Evolutionary conservation across 2,113 vertebrate genomes (phyloP).

Genomic region (Andinoacara biseriatus): DNA sequence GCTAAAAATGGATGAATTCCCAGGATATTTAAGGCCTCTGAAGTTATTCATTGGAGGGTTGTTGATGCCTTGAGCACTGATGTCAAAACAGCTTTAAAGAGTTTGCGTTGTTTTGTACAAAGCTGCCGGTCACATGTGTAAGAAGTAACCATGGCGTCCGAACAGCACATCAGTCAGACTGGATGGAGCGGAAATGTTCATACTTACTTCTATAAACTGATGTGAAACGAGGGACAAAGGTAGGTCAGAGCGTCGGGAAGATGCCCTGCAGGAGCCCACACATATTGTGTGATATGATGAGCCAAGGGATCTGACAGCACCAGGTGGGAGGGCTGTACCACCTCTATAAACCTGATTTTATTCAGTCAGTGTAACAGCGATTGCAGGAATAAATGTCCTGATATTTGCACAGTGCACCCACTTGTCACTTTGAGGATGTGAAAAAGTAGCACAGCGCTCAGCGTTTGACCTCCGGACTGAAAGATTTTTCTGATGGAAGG

Average conservation of each 20-base stretch:
- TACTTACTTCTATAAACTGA: not conserved
- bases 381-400: slow-evolving; percentile 24
- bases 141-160: not conserved
- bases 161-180: not conserved
- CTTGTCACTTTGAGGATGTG: slow-evolving; percentile 31
- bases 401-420: slow-evolving; percentile 46
- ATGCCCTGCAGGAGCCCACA: slow-evolving; percentile 15
- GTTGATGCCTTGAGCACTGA: not conserved
- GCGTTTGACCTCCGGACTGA: slow-evolving; percentile 36
- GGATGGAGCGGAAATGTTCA: not conserved
- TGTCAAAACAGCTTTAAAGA: not conserved
- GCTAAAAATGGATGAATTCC: not conserved
- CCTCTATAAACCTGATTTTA: slow-evolving; percentile 34
- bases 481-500: slow-evolving; percentile 50
- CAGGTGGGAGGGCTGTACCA: slow-evolving; percentile 27
- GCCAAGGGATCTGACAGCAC: slow-evolving; percentile 12
- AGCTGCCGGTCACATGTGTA: not conserved
- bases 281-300: slow-evolving; percentile 35
- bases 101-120: not conserved
- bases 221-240: slow-evolving; percentile 24
- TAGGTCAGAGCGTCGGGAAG: slow-evolving; percentile 20
- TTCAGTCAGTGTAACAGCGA: slow-evolving; percentile 17
- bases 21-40: not conserved
- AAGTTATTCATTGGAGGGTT: not conserved
- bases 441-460: slow-evolving; percentile 7